Evolutionary conservation across 2,888 invertebrate species (phyloP), one percentile per base, ranked within the genome.

Genomic region (Xestia sexstrigata): DNA sequence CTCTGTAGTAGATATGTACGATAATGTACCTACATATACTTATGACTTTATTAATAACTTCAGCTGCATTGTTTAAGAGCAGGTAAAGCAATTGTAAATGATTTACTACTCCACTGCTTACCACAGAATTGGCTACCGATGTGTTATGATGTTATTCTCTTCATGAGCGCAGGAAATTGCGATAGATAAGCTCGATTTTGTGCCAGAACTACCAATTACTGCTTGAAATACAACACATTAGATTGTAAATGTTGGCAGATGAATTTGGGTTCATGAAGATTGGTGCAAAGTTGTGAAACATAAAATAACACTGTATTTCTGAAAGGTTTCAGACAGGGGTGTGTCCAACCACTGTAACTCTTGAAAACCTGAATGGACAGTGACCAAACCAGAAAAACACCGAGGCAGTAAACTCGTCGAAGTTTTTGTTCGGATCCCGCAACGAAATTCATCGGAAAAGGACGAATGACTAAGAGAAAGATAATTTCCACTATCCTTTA

Each of bases 71-170:
- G 66, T 83, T 42, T 75, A 52, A 42, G 42, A 70, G 62, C 75
- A 80, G 82, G 81, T 80, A 80, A 67, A 80, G 58, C 81, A 70
- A 84, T 71, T 35, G 49, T 66, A 63, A 65, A 68, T 82, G 82
- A 82, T 84, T 82, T 82, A 82, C 75, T 35, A 47, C 52, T n/a
- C 23, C 49, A 11, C 70, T 60, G 73, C 47, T 67, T 23, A 69
- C 70, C 35, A 62, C 26, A 69, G 26, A 35, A 66, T 69, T 74
- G 60, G 47, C 55, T 80, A 52, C 17, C 60, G 35, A 68, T 70
- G 45, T 83, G 68, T 79, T 78, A 82, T 70, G 79, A 81, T 83
- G 79, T 73, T 81, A 70, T 83, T 58, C 65, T 83, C 39, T 55
- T 49, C 76, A 63, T 47, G 17, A 78, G 71, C 52, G 30, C 81